Evolutionary conservation across 30 jellyfish, hydroid and myxozoan species (phyloP).

Genomic region (Haliclystus octoradiatus): DNA sequence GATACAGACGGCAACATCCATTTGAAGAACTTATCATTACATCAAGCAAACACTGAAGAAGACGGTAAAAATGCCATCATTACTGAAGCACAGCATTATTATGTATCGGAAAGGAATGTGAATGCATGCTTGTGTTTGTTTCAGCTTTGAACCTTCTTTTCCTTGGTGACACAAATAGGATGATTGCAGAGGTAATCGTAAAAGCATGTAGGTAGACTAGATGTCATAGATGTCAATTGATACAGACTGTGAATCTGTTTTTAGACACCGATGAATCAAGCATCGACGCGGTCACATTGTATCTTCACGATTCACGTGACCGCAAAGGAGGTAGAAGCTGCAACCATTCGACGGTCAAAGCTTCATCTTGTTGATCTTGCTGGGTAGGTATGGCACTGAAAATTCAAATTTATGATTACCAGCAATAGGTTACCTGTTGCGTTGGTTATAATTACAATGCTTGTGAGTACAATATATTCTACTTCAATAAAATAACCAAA

Average conservation of each 20-base stretch:
- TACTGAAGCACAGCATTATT: neutral
- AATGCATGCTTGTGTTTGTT: too few species aligned
- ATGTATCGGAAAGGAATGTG: too few species aligned
- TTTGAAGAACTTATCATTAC: slow-evolving; percentile 69
- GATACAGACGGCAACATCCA: slow-evolving; percentile 94
- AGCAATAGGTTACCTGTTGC: neutral
- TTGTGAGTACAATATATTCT: neutral
- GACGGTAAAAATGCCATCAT: slow-evolving; percentile 38
- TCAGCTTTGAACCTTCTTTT: slow-evolving; percentile 76
- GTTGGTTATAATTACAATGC: neutral
- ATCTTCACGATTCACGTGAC: slow-evolving; percentile 81
- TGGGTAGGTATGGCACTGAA: slow-evolving; percentile 58
- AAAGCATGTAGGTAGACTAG: too few species aligned
- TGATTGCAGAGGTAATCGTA: slow-evolving; percentile 89
- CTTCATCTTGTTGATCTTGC: slow-evolving; percentile 92
- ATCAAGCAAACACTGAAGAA: slow-evolving; percentile 74
- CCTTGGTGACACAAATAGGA: slow-evolving; percentile 94
- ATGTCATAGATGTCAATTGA: too few species aligned
- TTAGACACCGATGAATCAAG: slow-evolving; percentile 98
- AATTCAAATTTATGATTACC: too few species aligned
- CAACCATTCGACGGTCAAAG: slow-evolving; percentile 73
- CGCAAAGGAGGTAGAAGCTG: slow-evolving; percentile 56
- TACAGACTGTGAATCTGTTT: neutral
- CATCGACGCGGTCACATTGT: slow-evolving; percentile 96
- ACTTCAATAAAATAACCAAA: too few species aligned